Evolutionary conservation across 2,113 vertebrate genomes (phyloP).

Genomic region (Cervus canadensis): DNA sequence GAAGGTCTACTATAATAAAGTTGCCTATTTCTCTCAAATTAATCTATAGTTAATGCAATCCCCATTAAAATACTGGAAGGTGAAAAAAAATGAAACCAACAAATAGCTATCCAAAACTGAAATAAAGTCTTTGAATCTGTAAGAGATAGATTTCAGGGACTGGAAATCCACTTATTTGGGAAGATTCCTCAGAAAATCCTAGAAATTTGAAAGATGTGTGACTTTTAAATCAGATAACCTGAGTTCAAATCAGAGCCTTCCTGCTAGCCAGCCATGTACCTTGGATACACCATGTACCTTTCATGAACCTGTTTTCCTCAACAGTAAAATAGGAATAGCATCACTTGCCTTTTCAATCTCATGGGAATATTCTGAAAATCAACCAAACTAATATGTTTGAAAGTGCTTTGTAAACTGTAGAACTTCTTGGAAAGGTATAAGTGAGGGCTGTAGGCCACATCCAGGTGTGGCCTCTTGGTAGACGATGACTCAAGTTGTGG

Average conservation of each 20-base stretch:
- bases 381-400: background rate
- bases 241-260: background rate
- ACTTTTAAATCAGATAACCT: background rate
- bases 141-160: background rate
- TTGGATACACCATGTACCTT: background rate
- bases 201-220: background rate
- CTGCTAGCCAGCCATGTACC: background rate
- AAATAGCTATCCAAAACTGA: background rate
- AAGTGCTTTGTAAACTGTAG: conserved; percentile 20
- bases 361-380: background rate
- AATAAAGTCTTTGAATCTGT: background rate
- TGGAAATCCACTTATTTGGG: background rate
- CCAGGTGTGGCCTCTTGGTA: background rate
- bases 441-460: background rate
- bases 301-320: background rate
- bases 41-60: background rate
- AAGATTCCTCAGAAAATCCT: background rate
- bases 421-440: background rate
- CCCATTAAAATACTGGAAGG: background rate
- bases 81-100: background rate
- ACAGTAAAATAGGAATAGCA: background rate
- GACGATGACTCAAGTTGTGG: background rate
- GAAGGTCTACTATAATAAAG: background rate
- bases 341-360: background rate
- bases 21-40: background rate